Evolutionary conservation across 2,888 invertebrate species (phyloP).

Genomic region (Busseola fusca): DNA sequence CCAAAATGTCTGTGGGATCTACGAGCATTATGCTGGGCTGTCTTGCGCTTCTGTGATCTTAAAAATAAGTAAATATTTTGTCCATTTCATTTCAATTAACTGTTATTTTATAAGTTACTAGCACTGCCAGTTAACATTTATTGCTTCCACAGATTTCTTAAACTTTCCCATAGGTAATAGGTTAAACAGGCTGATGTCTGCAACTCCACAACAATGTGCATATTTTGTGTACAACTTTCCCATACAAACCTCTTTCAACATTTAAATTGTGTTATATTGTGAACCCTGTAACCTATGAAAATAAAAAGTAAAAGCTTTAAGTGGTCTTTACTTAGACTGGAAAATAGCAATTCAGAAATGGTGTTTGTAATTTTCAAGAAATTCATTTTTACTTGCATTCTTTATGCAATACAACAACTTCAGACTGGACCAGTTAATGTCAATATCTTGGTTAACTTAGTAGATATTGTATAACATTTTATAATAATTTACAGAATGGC

Average conservation of each 20-base stretch:
- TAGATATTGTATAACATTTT: conserved; percentile 9
- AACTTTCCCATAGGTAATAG: background rate
- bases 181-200: too few relatives aligned
- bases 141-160: background rate
- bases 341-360: background rate
- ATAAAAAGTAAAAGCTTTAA: background rate
- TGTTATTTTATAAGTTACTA: background rate
- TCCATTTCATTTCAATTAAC: background rate
- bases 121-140: background rate
- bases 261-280: background rate
- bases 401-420: background rate
- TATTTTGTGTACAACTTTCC: too few relatives aligned
- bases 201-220: too few relatives aligned
- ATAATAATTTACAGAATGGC: conserved; percentile 77
- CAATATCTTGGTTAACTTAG: background rate
- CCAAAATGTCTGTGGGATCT: conserved; percentile 90
- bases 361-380: background rate
- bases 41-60: conserved; percentile 91
- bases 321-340: background rate
- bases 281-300: background rate
- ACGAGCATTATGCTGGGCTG: conserved; percentile 92
- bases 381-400: background rate
- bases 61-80: conserved; percentile 86
- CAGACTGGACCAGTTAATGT: background rate
- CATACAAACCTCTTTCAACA: background rate